Base-by-base conservation (phyloP, 2,113 vertebrate genomes). In the Acrocephalus arundinaceus region DNA sequence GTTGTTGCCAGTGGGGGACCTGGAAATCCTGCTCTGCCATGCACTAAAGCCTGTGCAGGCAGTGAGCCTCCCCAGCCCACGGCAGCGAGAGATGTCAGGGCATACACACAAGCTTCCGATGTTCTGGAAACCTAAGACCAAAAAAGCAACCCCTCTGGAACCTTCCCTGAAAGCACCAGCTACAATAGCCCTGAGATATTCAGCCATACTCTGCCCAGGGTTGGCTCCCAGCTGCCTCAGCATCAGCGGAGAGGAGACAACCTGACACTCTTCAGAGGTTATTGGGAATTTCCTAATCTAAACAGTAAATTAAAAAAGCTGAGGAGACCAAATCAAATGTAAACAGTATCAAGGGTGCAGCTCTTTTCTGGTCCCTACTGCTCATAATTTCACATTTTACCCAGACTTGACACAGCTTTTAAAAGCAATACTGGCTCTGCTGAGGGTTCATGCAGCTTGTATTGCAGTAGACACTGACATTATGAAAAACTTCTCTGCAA, bases 371-470 rank as follows among this genome's bases (percentile, higher is more conserved):
- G 59, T 73, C 68, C 37, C 37, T 68, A 27, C 37, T 54, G 57
- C 28, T 61, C 68, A 27, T 23, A n/a, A 41, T 63, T 90, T 61
- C n/a, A 28, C 65, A 10, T 65, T 72, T 35, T 3, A 16, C 49
- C 49, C 39, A 45, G 61, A 68, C 39, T 13, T 72, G 52, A 51
- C n/a, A 55, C 48, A 68, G 80, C 33, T 90, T 93, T 79, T 73
- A 54, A 61, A 94, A 85, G 6, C 65, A 84, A 3, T 45, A 24
- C 2, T 57, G 41, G 28, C 70, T 92, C 49, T 76, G 52, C 6
- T 93, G 66, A 88, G 85, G 92, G 89, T 72, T 94, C 49, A 78
- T 67, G 49, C 55, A 92, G 72, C 4, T 4, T 49, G 57, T 46
- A 58, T 77, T 66, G 73, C 73, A 92, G 70, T 27, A 85, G 76